Evolutionary conservation across 2,113 vertebrate genomes (phyloP).

Genomic region (Morone chrysops): DNA sequence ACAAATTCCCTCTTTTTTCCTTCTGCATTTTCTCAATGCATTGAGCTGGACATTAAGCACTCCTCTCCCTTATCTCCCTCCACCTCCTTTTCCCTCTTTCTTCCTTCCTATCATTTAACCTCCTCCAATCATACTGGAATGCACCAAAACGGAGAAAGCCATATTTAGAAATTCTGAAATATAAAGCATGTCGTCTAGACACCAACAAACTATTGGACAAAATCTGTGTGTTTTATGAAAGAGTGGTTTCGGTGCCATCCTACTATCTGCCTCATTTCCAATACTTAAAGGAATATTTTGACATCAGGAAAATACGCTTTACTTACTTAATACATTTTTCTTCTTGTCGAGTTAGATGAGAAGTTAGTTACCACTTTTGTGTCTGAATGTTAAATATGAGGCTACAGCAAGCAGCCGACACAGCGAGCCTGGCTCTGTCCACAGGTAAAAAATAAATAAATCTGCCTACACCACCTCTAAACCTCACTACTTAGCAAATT

Average conservation of each 20-base stretch:
- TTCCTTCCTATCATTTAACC: neutral
- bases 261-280: neutral
- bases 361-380: neutral
- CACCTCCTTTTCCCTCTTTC: slow-evolving; percentile 10
- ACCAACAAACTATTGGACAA: neutral
- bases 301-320: neutral
- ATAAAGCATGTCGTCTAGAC: neutral
- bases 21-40: slow-evolving; percentile 81
- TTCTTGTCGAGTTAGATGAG: neutral
- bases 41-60: slow-evolving; percentile 79
- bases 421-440: neutral
- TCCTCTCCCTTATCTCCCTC: slow-evolving; percentile 55
- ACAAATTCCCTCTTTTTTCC: slow-evolving; percentile 72
- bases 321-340: too few species aligned
- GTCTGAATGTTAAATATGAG: neutral
- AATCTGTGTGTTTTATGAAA: neutral
- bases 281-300: neutral
- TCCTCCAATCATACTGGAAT: neutral
- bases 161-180: neutral
- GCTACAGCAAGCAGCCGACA: neutral
- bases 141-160: slow-evolving; percentile 4
- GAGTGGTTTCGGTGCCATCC: slow-evolving; percentile 19
- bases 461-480: too few species aligned
- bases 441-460: neutral
- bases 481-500: neutral